phyloP scores from a whole-genome alignment of 2,797 vertebrate species.

The Tamandua tetradactyla region DNA sequence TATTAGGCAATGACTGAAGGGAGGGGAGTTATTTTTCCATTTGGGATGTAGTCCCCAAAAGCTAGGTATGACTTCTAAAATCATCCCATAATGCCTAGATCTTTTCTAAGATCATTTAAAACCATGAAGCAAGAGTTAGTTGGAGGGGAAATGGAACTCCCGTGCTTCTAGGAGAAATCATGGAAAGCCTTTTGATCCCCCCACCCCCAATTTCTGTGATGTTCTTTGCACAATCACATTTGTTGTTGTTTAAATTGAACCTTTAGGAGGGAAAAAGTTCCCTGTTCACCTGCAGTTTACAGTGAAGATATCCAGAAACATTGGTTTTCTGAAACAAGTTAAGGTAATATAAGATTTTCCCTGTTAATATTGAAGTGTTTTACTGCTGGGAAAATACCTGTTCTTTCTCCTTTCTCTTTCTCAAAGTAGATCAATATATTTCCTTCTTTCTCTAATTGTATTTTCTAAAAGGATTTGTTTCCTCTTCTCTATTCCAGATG shows the following conservation, averaged over 20 bases:
- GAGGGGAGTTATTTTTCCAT: background rate
- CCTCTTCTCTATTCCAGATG: slow-evolving; percentile 58
- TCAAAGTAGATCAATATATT: background rate
- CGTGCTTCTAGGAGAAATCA: background rate
- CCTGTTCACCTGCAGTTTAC: background rate
- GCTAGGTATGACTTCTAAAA: background rate
- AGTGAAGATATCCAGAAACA: background rate
- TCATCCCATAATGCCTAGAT: background rate
- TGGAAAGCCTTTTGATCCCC: background rate
- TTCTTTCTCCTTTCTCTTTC: background rate
- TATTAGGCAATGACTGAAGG: background rate
- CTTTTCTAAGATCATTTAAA: background rate
- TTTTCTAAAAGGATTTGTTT: slow-evolving; percentile 59
- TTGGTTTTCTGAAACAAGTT: slow-evolving; percentile 40
- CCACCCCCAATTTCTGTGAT: too few species aligned
- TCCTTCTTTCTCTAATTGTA: slow-evolving; percentile 58
- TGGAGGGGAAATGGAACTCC: background rate
- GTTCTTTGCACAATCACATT: background rate
- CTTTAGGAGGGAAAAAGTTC: background rate
- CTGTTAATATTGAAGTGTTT: background rate
- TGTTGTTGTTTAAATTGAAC: background rate
- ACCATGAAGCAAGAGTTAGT: background rate
- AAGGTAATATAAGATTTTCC: background rate
- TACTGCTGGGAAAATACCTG: background rate
- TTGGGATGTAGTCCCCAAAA: background rate